Conservation (phyloP, 2,888 invertebrate species). For the Athalia cordata region DNA sequence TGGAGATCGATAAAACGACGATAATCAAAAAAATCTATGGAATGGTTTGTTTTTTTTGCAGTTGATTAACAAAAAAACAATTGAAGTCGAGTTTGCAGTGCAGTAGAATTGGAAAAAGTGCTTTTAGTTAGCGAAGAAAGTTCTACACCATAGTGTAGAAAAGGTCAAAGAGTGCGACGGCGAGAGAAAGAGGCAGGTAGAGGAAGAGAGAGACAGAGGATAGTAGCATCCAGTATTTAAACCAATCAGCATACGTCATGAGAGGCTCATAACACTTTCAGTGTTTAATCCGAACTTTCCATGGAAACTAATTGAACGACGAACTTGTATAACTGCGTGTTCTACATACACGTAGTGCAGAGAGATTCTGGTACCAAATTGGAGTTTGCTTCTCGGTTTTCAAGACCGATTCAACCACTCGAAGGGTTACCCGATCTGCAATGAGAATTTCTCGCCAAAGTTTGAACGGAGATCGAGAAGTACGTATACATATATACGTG, state of each 20-base stretch:
- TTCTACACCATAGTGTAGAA: no score
- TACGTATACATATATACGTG: not conserved
- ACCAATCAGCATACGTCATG: constrained; percentile 6
- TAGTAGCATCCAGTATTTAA: constrained; percentile 9
- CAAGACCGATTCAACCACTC: constrained; percentile 14
- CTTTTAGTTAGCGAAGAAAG: no score
- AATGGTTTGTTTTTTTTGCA: no score
- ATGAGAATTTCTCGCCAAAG: constrained; percentile 5
- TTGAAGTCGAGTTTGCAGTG: no score
- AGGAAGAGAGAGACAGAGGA: not conserved
- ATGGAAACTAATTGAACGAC: constrained; percentile 29
- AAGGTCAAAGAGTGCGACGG: no score
- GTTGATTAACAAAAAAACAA: no score
- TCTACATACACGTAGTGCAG: constrained; percentile 1
- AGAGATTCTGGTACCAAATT: constrained; percentile 26
- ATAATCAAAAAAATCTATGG: no score
- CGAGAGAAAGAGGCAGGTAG: no score
- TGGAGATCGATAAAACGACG: no score
- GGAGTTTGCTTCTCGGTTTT: constrained; percentile 10
- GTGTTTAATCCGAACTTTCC: constrained; percentile 18
- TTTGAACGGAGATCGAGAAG: constrained; percentile 14
- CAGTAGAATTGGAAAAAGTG: no score
- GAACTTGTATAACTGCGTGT: constrained; percentile 24
- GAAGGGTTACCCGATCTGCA: constrained; percentile 9
- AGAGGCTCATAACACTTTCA: constrained; percentile 32